Evolutionary conservation across 2,113 vertebrate species (phyloP), one percentile per base, ranked within the genome.

Genomic region (Rousettus leschenaultii): DNA sequence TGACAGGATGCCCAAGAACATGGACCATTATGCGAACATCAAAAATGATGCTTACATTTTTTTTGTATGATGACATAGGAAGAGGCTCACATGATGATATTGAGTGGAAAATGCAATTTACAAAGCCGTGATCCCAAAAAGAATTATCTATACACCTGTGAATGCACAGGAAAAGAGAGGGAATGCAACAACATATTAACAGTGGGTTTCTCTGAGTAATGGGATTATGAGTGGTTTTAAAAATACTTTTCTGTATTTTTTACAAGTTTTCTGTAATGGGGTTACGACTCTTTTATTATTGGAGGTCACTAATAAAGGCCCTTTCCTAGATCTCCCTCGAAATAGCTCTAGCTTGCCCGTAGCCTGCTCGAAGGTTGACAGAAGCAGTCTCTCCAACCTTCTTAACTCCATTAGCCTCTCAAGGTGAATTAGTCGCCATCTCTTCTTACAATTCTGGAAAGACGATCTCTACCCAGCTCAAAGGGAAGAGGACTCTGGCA

Each of bases 361-460:
- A 22, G 9, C 28, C 24, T 89, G 38, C 48, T 30, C 59, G 16
- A 79, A 51, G 10, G 2, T 26, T 26, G n/a, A 78, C 5, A 19
- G 77, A 53, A 91, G 79, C 57, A 45, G 12, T 66, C 45, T 84
- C 75, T 91, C 43, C 14, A 43, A 28, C 30, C 38, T 83, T 83
- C 92, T 89, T 22, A 65, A 89, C 15, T 74, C 68, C 51, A 38
- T 5, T 2, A 51, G 38, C 78, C 48, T 85, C 65, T 35, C 70
- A 78, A 86, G 84, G 86, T 19, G 33, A 96, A 77, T 53, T 28
- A 26, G 33, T 75, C 79, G 77, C 84, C 2, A 2, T 84, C 75
- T 95, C 96, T 74, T 63, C 94, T 95, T 94, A 86, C 88, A 59
- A 1, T 77, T 94, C 85, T 45, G n/a, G 91, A 93, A 97, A 96